phyloP scores from a whole-genome alignment of 2,888 invertebrate genomes.

The Yponomeuta evonymella region DNA sequence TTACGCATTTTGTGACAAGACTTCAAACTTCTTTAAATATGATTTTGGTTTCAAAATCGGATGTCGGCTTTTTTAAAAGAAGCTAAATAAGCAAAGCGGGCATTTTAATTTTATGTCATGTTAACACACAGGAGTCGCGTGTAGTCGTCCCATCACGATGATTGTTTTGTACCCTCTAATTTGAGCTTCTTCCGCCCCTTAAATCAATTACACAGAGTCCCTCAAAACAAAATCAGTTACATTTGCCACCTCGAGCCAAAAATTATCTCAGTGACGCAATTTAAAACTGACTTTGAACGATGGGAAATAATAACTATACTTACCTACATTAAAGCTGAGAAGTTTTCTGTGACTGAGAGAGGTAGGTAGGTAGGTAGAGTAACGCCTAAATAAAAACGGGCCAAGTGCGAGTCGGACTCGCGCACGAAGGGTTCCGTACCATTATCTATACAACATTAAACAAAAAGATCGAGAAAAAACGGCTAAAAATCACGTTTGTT shows the following conservation, averaged over 20 bases:
- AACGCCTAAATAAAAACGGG: too few species aligned
- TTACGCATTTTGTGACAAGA: too few species aligned
- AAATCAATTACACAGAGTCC: constrained; percentile 26
- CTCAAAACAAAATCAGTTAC: neutral
- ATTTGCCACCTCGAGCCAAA: neutral
- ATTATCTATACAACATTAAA: too few species aligned
- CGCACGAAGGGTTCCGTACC: too few species aligned
- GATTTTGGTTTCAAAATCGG: neutral
- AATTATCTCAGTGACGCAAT: neutral
- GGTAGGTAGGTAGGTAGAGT: too few species aligned
- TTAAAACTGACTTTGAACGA: too few species aligned
- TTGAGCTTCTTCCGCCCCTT: constrained; percentile 33
- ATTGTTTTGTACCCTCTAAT: constrained; percentile 50
- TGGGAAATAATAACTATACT: too few species aligned
- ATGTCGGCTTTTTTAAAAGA: neutral
- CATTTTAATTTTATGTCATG: neutral
- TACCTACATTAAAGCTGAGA: too few species aligned
- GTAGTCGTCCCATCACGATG: constrained; percentile 24
- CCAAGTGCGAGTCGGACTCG: too few species aligned
- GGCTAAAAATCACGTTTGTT: too few species aligned
- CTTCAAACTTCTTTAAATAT: neutral
- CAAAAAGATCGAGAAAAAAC: too few species aligned
- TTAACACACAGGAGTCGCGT: neutral
- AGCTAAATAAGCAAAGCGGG: neutral
- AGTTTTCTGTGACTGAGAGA: too few species aligned